Base-by-base conservation (phyloP, 2,113 vertebrate genomes). In the Mirza zaza region DNA sequence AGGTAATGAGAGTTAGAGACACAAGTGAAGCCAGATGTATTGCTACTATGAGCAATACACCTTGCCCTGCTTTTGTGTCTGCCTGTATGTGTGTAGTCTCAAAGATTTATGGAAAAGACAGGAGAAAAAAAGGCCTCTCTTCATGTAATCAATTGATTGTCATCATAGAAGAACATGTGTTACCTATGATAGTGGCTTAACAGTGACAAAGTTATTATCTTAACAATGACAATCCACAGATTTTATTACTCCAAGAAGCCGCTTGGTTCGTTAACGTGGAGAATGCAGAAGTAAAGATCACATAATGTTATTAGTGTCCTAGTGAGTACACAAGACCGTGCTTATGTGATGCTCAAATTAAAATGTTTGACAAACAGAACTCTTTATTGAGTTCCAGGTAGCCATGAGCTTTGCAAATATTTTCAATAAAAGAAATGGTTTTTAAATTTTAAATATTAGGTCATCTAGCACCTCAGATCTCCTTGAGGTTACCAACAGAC, bases 41-140 rank as follows among this genome's bases (percentile, higher is more conserved):
- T 14, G 12, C 10, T 32, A 3, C 20, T 14, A 0, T 17, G 57
- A 77, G 29, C 10, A 2, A 9, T 27, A 29, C 2, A 25, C 17
- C 11, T 59, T 63, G 17, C 15, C 25, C 36, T 73, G 23, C 65
- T 83, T 36, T 8, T 25, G 25, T 45, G 15, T 80, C 25, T 63
- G 9, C 11, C 10, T 25, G 11, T n/a, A 7, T 10, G 6, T 14
- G 55, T 55, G 21, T 7, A 36, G 23, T 48, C 55, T 20, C 17
- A 18, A 59, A 63, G 65, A 67, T 67, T 80, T 65, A 27, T 12
- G 32, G 71, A 36, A 42, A 29, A 48, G 20, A 36, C 45, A 39
- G 67, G 50, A 36, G 17, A 68, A 36, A 59, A 1, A 52, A 57
- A n/a, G 27, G 2, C 5, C 14, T 71, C 3, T 73, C 63, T 36